phyloP scores from a whole-genome alignment of 2,797 vertebrate species.

The Falco peregrinus region DNA sequence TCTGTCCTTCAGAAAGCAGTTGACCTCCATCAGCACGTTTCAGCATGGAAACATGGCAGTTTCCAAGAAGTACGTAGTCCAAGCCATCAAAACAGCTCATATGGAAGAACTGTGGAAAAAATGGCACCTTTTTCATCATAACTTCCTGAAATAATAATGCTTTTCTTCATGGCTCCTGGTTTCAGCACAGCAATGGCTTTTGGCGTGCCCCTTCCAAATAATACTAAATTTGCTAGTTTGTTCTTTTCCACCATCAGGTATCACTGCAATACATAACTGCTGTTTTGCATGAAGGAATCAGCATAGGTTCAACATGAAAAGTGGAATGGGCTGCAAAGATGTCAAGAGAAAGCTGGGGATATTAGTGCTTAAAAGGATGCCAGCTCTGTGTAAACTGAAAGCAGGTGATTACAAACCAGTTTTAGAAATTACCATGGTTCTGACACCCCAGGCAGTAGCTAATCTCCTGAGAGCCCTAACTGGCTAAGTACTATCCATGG shows the following conservation, averaged over 20 bases:
- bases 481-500: neutral
- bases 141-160: neutral
- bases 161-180: rapidly evolving
- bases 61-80: rapidly evolving
- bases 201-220: neutral
- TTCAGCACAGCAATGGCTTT: neutral
- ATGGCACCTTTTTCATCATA: neutral
- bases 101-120: neutral
- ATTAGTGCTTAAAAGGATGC: neutral
- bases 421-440: slow-evolving; percentile 25
- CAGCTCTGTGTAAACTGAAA: neutral
- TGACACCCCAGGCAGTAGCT: neutral
- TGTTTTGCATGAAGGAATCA: neutral
- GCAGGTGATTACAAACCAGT: slow-evolving; percentile 20
- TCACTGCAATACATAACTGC: neutral
- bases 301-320: rapidly evolving
- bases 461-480: slow-evolving; percentile 8
- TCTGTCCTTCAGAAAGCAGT: neutral
- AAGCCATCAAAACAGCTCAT: neutral
- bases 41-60: too few relatives aligned
- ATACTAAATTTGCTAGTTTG: neutral
- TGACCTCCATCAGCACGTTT: neutral
- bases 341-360: slow-evolving; percentile 31
- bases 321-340: neutral
- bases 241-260: neutral